phyloP scores from a whole-genome alignment of 2,113 vertebrate genomes.

The Halcyon malimbica region DNA sequence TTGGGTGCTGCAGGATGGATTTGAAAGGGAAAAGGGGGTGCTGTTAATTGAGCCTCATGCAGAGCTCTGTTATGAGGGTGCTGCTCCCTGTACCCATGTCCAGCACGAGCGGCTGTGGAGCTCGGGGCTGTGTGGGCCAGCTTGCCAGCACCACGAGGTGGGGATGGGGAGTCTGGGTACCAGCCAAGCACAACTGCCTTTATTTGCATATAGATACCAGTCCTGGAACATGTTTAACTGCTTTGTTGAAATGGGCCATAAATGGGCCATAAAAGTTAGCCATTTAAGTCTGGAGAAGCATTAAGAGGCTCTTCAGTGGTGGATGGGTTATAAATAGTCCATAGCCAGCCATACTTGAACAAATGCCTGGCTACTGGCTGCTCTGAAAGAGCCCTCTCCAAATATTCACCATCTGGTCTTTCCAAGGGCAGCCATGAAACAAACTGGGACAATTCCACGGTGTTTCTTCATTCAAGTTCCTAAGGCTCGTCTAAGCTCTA shows the following conservation, averaged over 20 bases:
- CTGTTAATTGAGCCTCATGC: background rate
- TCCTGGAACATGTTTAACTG: slow-evolving; percentile 19
- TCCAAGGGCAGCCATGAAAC: background rate
- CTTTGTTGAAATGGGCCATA: slow-evolving; percentile 33
- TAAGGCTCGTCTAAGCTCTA: accelerated
- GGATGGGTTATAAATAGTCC: slow-evolving; percentile 17
- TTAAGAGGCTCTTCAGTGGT: slow-evolving; percentile 49
- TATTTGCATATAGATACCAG: slow-evolving; percentile 23
- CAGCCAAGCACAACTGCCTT: background rate
- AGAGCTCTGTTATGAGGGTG: background rate
- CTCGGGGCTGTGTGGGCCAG: background rate
- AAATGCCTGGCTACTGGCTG: background rate
- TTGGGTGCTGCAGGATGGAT: background rate
- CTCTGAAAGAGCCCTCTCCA: background rate
- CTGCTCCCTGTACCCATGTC: background rate
- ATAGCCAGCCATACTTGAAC: background rate
- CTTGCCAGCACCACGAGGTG: background rate
- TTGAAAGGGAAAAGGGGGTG: background rate
- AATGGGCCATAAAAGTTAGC: slow-evolving; percentile 41
- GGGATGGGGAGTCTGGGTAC: background rate
- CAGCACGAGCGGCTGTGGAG: accelerated
- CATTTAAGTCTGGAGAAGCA: slow-evolving; percentile 35
- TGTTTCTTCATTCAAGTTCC: background rate
- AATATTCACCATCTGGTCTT: background rate
- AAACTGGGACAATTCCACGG: background rate